Evolutionary conservation across 2,888 invertebrate genomes (phyloP).

Genomic region (Tanytarsus gracilentus): DNA sequence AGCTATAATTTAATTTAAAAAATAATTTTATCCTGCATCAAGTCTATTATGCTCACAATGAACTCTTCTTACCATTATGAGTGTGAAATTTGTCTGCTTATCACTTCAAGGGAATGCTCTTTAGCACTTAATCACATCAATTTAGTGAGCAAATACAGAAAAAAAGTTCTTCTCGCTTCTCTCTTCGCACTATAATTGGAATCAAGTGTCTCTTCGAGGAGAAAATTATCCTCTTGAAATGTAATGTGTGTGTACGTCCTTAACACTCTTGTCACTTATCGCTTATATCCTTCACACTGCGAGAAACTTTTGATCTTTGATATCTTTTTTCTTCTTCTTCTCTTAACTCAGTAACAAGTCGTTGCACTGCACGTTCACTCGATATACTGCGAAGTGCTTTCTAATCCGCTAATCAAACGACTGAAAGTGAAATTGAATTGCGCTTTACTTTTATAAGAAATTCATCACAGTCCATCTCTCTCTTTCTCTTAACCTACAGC

Average conservation of each 20-base stretch:
- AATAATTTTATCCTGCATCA: too few species aligned
- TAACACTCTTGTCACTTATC: background rate
- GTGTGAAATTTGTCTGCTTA: background rate
- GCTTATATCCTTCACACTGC: background rate
- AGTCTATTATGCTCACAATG: constrained; percentile 7
- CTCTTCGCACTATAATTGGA: constrained; percentile 13
- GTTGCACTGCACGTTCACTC: too few species aligned
- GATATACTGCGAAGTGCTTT: background rate
- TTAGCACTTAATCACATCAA: constrained; percentile 25
- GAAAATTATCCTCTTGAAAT: too few species aligned
- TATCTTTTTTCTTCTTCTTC: background rate
- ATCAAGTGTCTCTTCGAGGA: too few species aligned
- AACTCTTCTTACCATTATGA: background rate
- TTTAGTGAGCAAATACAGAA: constrained; percentile 13
- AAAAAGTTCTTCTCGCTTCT: background rate
- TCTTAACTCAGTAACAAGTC: too few species aligned
- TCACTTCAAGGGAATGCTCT: background rate
- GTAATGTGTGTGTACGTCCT: too few species aligned
- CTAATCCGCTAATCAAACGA: constrained; percentile 9
- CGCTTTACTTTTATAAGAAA: constrained; percentile 19
- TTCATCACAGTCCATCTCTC: background rate
- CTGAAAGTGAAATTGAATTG: constrained; percentile 18
- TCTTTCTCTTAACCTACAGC: background rate
- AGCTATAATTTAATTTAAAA: too few species aligned
- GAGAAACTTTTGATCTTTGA: too few species aligned